A percentile compares a stretch with the other conserved stretches of the same genome.
phyloP scores from a whole-genome alignment of 2,888 invertebrate genomes.

The Ophonus ardosiacus region DNA sequence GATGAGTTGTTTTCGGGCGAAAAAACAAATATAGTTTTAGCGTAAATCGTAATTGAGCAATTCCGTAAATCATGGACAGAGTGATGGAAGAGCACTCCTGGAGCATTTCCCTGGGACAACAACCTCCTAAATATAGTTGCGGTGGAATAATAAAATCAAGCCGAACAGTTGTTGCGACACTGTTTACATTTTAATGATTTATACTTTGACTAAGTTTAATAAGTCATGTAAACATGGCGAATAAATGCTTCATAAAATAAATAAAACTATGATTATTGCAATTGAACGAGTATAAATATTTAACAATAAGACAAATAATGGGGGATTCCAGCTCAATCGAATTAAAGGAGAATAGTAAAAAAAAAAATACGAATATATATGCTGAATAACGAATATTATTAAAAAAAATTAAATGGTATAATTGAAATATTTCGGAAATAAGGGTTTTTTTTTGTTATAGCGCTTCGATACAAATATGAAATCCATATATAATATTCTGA shows the following conservation, averaged over 20 bases:
- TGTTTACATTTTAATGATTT: constrained; percentile 49
- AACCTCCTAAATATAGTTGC: constrained; percentile 59
- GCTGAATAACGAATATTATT: no score
- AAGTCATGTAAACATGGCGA: constrained; percentile 41
- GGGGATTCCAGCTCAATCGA: no score
- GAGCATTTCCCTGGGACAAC: constrained; percentile 49
- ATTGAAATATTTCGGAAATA: no score
- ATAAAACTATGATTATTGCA: constrained; percentile 10
- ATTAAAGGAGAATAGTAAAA: no score
- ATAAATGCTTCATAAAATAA: constrained; percentile 36
- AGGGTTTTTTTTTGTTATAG: no score
- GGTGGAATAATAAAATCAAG: constrained; percentile 49
- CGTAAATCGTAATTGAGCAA: constrained; percentile 35
- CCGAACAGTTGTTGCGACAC: constrained; percentile 44
- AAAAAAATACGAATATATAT: no score
- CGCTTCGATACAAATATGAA: no score
- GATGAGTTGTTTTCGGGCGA: neutral
- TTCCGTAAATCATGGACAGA: constrained; percentile 16
- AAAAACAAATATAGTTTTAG: neutral
- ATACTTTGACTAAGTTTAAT: constrained; percentile 42
- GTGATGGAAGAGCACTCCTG: constrained; percentile 1
- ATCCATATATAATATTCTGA: no score
- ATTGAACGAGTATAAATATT: constrained; percentile 25
- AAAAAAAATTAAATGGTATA: no score
- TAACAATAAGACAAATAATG: neutral